Percentiles rank a stretch among this genome's conserved stretches.
Conservation (phyloP, 2,797 vertebrate species). For the Labeo calbasu region DNA sequence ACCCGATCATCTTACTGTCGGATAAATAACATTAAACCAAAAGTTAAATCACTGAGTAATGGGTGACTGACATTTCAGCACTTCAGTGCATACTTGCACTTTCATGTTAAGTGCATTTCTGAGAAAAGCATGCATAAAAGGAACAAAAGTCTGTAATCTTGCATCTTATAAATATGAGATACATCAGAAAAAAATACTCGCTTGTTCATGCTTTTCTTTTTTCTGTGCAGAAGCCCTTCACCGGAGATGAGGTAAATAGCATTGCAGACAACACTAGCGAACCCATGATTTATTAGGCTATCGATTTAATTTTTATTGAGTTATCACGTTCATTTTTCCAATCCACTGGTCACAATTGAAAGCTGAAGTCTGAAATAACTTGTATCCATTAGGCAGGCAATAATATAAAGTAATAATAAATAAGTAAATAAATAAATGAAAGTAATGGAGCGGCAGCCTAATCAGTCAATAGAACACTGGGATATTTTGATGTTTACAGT, state of each 20-base stretch:
- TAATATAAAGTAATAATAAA: background rate
- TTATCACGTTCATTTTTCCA: background rate
- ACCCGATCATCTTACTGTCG: no score
- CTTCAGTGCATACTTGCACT: background rate
- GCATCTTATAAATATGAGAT: background rate
- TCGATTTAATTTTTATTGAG: background rate
- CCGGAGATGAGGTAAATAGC: background rate
- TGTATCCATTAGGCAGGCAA: background rate
- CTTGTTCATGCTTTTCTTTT: background rate
- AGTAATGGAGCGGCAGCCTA: background rate
- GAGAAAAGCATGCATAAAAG: background rate
- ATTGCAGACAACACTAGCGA: background rate
- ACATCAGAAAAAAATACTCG: background rate
- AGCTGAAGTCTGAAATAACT: background rate
- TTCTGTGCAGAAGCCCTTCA: background rate
- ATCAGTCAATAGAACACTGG: background rate
- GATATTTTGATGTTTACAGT: background rate
- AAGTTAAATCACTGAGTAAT: background rate
- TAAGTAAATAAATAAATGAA: background rate
- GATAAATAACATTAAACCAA: background rate
- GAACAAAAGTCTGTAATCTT: background rate
- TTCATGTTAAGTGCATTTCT: background rate
- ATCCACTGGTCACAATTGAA: background rate
- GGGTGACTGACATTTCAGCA: background rate
- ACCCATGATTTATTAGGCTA: background rate